A percentile compares a stretch with the other conserved stretches of the same genome.
phyloP scores from a whole-genome alignment of 2,797 vertebrate genomes.

The Helarctos malayanus region DNA sequence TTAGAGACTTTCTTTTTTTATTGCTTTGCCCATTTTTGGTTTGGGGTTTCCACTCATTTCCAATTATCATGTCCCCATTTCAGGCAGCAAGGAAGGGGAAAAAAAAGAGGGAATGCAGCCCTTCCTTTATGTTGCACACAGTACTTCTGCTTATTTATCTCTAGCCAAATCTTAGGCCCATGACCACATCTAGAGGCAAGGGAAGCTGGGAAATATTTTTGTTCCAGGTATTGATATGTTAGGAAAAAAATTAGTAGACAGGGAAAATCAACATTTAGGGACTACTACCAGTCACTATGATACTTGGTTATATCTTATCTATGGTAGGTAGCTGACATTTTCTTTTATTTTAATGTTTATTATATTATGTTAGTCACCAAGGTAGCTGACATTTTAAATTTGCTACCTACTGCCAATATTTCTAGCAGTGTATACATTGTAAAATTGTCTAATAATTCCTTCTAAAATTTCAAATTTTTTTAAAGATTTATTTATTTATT shows the following conservation, averaged over 20 bases:
- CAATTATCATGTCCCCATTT: not conserved
- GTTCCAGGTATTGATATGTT: not conserved
- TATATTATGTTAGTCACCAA: not conserved
- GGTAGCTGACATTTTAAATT: constrained; percentile 13
- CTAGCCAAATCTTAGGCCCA: not conserved
- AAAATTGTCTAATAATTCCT: constrained; percentile 12
- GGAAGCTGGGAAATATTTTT: constrained; percentile 2
- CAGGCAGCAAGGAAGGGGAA: not conserved
- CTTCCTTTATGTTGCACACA: not conserved
- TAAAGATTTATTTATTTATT: not conserved
- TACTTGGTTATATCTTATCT: not conserved
- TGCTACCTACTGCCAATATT: constrained; percentile 27
- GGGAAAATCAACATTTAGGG: not conserved
- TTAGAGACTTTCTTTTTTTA: constrained; percentile 19
- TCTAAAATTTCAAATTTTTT: constrained; percentile 39
- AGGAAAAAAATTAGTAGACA: not conserved
- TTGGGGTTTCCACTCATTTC: not conserved
- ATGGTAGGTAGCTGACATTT: not conserved
- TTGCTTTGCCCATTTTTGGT: not conserved
- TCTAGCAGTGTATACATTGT: not conserved
- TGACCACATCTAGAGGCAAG: not conserved
- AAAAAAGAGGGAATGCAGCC: not conserved
- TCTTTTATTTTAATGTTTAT: not conserved
- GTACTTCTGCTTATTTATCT: not conserved
- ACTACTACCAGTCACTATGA: not conserved